phyloP scores from a whole-genome alignment of 2,888 invertebrate genomes.

The Taenaris catops region DNA sequence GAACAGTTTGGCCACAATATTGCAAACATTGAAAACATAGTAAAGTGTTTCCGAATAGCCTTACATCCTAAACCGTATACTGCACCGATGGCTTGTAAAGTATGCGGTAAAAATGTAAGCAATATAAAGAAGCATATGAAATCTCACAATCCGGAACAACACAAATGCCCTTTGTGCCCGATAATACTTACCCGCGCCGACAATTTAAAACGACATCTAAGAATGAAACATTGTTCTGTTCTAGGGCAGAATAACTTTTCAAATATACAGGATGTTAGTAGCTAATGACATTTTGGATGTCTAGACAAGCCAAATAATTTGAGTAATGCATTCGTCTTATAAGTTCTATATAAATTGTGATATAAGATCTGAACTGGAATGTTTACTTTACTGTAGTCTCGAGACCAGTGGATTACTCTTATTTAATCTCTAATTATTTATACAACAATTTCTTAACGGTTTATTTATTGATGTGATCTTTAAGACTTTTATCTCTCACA shows the following conservation, averaged over 20 bases:
- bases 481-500: too few relatives aligned
- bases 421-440: too few relatives aligned
- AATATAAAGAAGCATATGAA: constrained; percentile 85
- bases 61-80: constrained; percentile 44
- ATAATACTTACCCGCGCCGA: constrained; percentile 83
- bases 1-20: constrained; percentile 54
- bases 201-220: constrained; percentile 83
- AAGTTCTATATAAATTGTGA: too few relatives aligned
- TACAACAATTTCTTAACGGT: too few relatives aligned
- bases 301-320: constrained; percentile 16
- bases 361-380: too few relatives aligned
- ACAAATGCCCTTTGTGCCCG: constrained; percentile 81
- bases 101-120: constrained; percentile 83
- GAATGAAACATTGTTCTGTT: constrained; percentile 79
- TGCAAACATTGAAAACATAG: constrained; percentile 56
- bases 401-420: too few relatives aligned
- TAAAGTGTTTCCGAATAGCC: constrained; percentile 55
- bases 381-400: too few relatives aligned
- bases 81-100: constrained; percentile 77
- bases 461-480: too few relatives aligned
- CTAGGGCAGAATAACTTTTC: constrained; percentile 54
- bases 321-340: constrained; percentile 5
- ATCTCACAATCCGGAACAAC: constrained; percentile 82
- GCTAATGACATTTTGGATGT: not conserved
- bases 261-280: constrained; percentile 57